Evolutionary conservation across 2,888 invertebrate genomes (phyloP).

Genomic region (Drosophila neutralis): DNA sequence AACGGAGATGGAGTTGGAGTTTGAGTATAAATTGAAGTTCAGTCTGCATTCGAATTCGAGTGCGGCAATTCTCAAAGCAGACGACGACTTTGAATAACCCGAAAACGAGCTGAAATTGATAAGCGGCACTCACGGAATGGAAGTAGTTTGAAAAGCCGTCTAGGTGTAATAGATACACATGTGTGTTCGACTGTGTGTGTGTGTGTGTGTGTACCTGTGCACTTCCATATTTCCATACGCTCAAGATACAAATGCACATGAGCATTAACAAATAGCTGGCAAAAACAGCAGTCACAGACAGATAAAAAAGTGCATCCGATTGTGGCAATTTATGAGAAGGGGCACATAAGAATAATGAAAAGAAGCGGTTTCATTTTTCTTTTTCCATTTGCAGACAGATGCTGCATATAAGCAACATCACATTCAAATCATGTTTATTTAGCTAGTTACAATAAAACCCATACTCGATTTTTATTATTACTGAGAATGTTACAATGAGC

Average conservation of each 20-base stretch:
- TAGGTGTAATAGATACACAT: slow-evolving; percentile 14
- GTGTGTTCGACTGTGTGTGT: background rate
- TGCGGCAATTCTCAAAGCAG: slow-evolving; percentile 43
- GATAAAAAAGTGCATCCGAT: background rate
- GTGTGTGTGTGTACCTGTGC: background rate
- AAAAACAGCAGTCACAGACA: background rate
- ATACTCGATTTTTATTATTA: background rate
- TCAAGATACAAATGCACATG: background rate
- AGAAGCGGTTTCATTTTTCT: background rate
- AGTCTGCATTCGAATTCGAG: slow-evolving; percentile 25
- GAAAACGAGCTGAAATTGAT: slow-evolving; percentile 34
- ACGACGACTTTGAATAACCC: slow-evolving; percentile 4
- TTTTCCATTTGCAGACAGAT: background rate
- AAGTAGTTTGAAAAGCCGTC: background rate
- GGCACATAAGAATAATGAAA: background rate
- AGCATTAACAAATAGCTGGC: background rate
- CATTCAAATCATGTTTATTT: background rate
- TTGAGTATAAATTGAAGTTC: slow-evolving; percentile 18
- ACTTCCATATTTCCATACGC: slow-evolving; percentile 2
- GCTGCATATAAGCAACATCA: background rate
- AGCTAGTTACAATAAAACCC: background rate
- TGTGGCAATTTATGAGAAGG: background rate
- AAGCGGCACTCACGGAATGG: slow-evolving; percentile 32
- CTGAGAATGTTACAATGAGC: background rate
- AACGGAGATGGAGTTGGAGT: slow-evolving; percentile 9